A percentile compares a stretch with the other conserved stretches of the same genome.
phyloP scores from a whole-genome alignment of 2,113 vertebrate genomes.

The Uria aalge region DNA sequence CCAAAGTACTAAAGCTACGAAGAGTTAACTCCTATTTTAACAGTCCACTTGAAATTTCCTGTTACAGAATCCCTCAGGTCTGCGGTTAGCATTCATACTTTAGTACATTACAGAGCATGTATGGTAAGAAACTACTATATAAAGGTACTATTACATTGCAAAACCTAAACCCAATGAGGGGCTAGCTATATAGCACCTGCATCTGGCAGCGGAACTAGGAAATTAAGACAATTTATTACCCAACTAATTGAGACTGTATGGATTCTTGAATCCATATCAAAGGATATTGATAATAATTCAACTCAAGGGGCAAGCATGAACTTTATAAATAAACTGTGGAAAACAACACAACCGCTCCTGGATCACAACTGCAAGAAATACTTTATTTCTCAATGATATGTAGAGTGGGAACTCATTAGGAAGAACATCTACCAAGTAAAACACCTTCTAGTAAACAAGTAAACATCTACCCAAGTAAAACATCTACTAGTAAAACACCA shows the following conservation, averaged over 20 bases:
- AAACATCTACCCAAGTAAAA: no score
- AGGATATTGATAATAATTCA: neutral
- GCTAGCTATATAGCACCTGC: neutral
- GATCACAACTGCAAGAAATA: neutral
- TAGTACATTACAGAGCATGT: neutral
- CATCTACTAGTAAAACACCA: neutral
- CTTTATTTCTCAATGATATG: neutral
- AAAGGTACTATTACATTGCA: neutral
- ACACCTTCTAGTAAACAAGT: neutral
- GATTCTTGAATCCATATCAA: neutral
- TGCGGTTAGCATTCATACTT: neutral
- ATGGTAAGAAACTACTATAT: neutral
- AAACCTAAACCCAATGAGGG: neutral
- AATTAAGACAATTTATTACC: neutral
- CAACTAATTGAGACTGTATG: neutral
- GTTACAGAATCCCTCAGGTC: neutral
- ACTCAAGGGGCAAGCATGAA: neutral
- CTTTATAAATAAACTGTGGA: neutral
- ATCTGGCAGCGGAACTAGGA: neutral
- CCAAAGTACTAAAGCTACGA: neutral
- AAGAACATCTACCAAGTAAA: neutral
- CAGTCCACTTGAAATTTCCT: neutral
- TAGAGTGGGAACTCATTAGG: neutral
- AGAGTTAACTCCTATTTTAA: neutral
- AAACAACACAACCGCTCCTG: neutral